These are phyloP conservation scores for Xiphias gladius DNA, from an alignment of 2,113 vertebrate species.

Conservation along the genomic window DNA sequence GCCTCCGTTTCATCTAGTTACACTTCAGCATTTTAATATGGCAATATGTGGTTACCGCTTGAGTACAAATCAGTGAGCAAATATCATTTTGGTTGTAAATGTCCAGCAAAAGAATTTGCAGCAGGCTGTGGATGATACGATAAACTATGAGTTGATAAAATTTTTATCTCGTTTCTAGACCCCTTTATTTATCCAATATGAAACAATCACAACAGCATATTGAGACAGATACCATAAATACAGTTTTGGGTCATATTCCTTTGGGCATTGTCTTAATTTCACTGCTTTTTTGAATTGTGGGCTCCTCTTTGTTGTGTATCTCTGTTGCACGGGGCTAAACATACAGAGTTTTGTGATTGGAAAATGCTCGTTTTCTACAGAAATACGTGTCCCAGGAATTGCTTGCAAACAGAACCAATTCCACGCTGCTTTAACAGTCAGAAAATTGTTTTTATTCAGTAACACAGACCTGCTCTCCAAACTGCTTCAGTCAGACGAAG, in stretches of 20 bases:
- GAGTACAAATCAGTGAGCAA: not conserved
- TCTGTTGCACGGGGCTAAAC: slow-evolving; percentile 25
- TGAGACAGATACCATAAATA: not conserved
- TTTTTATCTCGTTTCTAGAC: not conserved
- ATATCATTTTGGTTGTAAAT: slow-evolving; percentile 1
- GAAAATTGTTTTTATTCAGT: slow-evolving; percentile 75
- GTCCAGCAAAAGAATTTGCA: not conserved
- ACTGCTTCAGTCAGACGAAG: slow-evolving; percentile 49
- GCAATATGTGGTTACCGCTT: not conserved
- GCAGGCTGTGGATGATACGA: not conserved
- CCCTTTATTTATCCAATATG: not conserved
- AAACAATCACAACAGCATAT: slow-evolving; percentile 7
- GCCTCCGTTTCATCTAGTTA: not conserved
- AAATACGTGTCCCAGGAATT: slow-evolving; percentile 60
- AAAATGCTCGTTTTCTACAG: slow-evolving; percentile 48
- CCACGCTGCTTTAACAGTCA: slow-evolving; percentile 80
- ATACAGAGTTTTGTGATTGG: slow-evolving; percentile 33
- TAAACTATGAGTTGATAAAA: not conserved
- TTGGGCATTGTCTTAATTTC: slow-evolving; percentile 5
- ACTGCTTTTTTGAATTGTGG: not conserved
- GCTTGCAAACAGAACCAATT: slow-evolving; percentile 80
- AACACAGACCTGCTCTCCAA: slow-evolving; percentile 58
- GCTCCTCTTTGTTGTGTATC: slow-evolving; percentile 26
- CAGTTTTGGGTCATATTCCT: not conserved
- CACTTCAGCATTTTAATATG: not conserved